These are phyloP conservation scores for Trichopoda pennipes DNA, from an alignment of 2,888 invertebrate genomes.

Conservation along the genomic window DNA sequence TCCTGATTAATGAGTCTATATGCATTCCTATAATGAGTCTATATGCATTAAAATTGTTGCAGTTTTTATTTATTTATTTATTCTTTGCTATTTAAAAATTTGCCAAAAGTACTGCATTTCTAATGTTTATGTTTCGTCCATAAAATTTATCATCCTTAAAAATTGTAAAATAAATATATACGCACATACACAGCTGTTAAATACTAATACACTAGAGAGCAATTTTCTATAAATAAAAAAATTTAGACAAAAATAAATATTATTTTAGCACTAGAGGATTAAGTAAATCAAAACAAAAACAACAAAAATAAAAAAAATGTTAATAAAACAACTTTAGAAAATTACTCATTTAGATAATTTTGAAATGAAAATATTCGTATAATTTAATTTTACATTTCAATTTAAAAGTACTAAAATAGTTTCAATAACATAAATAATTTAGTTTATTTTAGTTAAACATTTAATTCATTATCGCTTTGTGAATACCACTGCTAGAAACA, in stretches of 20 bases:
- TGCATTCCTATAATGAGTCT: conserved; percentile 36
- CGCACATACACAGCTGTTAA: not conserved
- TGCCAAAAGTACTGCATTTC: conserved; percentile 43
- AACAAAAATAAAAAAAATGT: not conserved
- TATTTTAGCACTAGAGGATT: conserved; percentile 30
- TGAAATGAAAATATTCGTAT: conserved; percentile 13
- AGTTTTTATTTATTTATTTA: conserved; percentile 73
- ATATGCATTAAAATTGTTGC: conserved; percentile 67
- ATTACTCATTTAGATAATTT: conserved; percentile 3
- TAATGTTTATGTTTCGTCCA: conserved; percentile 48
- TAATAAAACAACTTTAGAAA: not conserved
- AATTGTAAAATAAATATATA: conserved; percentile 41
- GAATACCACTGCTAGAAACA: not conserved
- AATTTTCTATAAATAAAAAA: not conserved
- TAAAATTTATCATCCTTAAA: conserved; percentile 53
- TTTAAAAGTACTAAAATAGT: conserved; percentile 24
- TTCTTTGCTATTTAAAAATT: conserved; percentile 18
- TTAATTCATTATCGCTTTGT: conserved; percentile 1
- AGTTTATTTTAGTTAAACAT: conserved; percentile 33
- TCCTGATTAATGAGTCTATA: conserved; percentile 32
- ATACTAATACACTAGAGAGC: conserved; percentile 2
- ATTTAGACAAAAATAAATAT: conserved; percentile 4
- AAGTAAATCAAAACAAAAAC: conserved; percentile 1
- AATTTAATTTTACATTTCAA: conserved; percentile 39
- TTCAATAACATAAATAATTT: conserved; percentile 11